Conservation (phyloP, 2,888 invertebrate species). For the Drosophila meridionalis region DNA sequence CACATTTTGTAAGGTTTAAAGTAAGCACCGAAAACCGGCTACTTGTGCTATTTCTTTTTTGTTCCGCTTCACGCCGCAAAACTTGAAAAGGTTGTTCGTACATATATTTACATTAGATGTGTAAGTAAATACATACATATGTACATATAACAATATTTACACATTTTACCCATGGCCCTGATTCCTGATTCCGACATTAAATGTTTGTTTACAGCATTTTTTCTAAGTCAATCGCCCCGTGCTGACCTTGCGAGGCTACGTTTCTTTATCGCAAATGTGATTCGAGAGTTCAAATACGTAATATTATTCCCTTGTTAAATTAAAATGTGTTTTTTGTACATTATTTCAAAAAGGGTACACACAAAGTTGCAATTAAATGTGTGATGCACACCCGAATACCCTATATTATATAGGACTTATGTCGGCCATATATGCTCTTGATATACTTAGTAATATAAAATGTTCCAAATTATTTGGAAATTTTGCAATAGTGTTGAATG, state of each 20-base stretch:
- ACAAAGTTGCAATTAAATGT: neutral
- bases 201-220: constrained; percentile 25
- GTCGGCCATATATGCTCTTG: neutral
- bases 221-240: constrained; percentile 46
- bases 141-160: neutral
- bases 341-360: neutral
- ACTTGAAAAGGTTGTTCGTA: neutral
- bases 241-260: constrained; percentile 72
- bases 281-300: constrained; percentile 61
- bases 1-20: neutral
- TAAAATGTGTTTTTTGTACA: constrained; percentile 6
- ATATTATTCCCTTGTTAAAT: constrained; percentile 31
- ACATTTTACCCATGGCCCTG: constrained; percentile 14
- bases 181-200: constrained; percentile 20
- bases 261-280: constrained; percentile 61
- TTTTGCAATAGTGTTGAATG: neutral
- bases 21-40: constrained; percentile 17
- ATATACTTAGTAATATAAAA: neutral
- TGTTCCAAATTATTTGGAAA: neutral
- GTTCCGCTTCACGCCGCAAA: neutral
- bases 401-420: neutral
- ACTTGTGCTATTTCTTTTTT: constrained; percentile 1
- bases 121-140: neutral
- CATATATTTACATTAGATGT: neutral
- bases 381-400: neutral